These are phyloP conservation scores for Sthenelais limicola DNA, from an alignment of 2,888 invertebrate species.

Conservation along the genomic window DNA sequence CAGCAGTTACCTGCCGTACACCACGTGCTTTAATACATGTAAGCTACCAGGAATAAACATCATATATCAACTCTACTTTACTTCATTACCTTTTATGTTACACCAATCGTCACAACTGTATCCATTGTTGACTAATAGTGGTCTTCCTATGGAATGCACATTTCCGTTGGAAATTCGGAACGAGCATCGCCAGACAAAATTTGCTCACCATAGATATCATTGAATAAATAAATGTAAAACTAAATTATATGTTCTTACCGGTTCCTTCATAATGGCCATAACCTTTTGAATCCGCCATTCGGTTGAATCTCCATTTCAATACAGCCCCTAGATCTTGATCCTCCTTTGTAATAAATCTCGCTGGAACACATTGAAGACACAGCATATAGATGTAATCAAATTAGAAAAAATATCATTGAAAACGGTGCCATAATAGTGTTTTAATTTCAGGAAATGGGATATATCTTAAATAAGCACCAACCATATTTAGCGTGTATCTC, in stretches of 20 bases:
- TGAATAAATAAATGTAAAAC: no score
- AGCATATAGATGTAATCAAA: no score
- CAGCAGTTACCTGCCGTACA: no score
- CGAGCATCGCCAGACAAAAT: background rate
- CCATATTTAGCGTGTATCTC: constrained; percentile 31
- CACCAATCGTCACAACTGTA: no score
- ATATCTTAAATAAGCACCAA: background rate
- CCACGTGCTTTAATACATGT: no score
- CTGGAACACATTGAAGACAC: constrained; percentile 4
- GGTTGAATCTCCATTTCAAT: constrained; percentile 22
- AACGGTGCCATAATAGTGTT: background rate
- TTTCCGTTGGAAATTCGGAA: background rate
- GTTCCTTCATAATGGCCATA: constrained; percentile 20
- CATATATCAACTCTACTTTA: no score
- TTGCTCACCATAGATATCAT: background rate
- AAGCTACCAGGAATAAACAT: no score
- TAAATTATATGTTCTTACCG: constrained; percentile 13
- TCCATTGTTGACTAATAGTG: no score
- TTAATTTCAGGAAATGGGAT: background rate
- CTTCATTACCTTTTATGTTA: no score
- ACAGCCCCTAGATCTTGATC: constrained; percentile 16
- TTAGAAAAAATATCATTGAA: no score
- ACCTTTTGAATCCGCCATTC: background rate
- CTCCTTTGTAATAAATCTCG: constrained; percentile 4
- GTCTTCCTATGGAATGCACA: no score